Conservation (phyloP, 2,113 vertebrate species). For the Bubo bubo region DNA sequence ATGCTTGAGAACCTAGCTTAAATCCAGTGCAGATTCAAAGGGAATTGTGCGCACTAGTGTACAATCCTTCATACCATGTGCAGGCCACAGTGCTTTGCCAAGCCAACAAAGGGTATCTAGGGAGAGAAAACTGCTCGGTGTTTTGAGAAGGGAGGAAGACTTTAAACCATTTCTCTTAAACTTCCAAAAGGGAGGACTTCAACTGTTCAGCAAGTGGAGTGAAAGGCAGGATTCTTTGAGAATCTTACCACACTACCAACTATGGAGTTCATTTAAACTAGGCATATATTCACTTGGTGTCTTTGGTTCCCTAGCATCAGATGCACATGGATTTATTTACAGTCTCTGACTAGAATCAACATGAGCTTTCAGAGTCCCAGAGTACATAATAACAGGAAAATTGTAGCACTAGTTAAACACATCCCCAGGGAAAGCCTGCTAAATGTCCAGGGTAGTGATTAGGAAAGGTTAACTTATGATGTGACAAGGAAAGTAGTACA, state of each 20-base stretch:
- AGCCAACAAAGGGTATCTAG: neutral
- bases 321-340: neutral
- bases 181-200: neutral
- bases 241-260: neutral
- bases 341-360: constrained; percentile 2
- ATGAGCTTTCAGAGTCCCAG: neutral
- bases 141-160: neutral
- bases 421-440: constrained; percentile 58
- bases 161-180: neutral
- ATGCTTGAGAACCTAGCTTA: neutral
- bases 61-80: no score
- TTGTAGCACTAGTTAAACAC: constrained; percentile 42
- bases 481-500: constrained; percentile 58
- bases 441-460: constrained; percentile 61
- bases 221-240: neutral
- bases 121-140: neutral
- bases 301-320: neutral
- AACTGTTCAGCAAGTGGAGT: neutral
- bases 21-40: neutral
- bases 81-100: neutral
- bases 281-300: neutral
- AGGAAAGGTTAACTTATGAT: constrained; percentile 66
- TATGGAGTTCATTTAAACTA: neutral
- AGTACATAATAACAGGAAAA: constrained; percentile 53
- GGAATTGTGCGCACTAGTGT: neutral